A percentile compares a stretch with the other conserved stretches of the same genome.
phyloP scores from a whole-genome alignment of 1,140 invertebrate genomes.

The Euura lappo region DNA sequence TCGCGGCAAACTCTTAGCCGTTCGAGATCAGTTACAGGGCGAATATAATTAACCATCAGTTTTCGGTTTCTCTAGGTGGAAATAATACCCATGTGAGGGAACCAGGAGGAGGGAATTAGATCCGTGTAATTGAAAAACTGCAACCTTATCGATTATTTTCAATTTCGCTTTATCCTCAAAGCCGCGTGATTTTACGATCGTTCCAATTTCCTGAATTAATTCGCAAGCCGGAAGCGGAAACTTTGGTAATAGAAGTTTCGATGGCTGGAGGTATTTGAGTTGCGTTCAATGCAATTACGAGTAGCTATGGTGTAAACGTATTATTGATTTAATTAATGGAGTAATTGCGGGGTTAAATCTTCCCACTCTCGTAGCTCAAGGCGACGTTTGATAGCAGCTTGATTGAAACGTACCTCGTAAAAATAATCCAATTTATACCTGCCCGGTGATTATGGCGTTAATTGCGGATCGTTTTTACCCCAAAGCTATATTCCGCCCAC shows the following conservation, averaged over 20 bases:
- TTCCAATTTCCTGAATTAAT: too few relatives aligned
- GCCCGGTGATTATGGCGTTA: constrained; percentile 51
- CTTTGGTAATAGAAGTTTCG: too few relatives aligned
- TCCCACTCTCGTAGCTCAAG: constrained; percentile 51
- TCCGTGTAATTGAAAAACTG: too few relatives aligned
- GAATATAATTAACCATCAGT: constrained; percentile 62
- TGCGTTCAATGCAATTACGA: constrained; percentile 7
- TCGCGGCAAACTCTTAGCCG: constrained; percentile 32
- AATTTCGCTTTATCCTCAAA: too few relatives aligned
- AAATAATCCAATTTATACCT: constrained; percentile 58
- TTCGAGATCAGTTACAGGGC: constrained; percentile 45
- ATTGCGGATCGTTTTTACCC: constrained; percentile 51
- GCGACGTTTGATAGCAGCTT: constrained; percentile 51
- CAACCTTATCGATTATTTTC: too few relatives aligned
- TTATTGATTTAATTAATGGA: constrained; percentile 58
- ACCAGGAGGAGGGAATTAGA: neutral
- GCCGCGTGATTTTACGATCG: too few relatives aligned
- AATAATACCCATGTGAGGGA: constrained; percentile 6
- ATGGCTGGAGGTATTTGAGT: neutral
- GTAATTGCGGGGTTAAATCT: constrained; percentile 58
- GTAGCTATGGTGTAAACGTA: constrained; percentile 27
- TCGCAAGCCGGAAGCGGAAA: too few relatives aligned
- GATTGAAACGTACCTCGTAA: constrained; percentile 59
- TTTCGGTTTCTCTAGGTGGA: constrained; percentile 53
- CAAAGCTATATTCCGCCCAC: constrained; percentile 29